Base-by-base conservation (phyloP, 2,888 invertebrate genomes). In the Chironomus tentans region DNA sequence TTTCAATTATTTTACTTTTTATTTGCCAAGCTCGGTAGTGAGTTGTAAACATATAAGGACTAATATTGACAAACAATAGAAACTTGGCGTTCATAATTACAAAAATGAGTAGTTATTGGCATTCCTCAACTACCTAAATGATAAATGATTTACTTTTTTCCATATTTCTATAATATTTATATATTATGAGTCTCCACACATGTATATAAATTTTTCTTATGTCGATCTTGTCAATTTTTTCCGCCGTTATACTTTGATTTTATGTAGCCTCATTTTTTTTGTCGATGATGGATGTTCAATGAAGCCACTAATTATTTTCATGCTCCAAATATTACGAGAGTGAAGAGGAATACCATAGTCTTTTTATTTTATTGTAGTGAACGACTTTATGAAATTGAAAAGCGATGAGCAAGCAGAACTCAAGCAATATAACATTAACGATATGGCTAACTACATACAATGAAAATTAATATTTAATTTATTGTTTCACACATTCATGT, bases 281-380 rank as follows among this genome's bases (percentile, higher is more conserved):
- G 24, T 61, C 61, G 62, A 71, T 71, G 72, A 73, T 73, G 18
- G 62, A 74, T 74, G 74, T 48, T 74, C 74, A 74, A 74, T 74
- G 74, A 74, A 74, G 74, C 74, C 68, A 74, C 74, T 74, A 74
- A 74, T 74, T 74, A 74, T 74, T 74, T 74, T 68, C 68, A 74
- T 68, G 74, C 74, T 74, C 74, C 50, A 72, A 72, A 72, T 72
- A 72, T 18, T 50, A 50, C 18, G 18, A 56, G 56, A 56, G 56
- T 15, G 50, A 50, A n/a, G n/a, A 50, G 28, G 28, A 56, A 38
- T 38, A 38, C 38, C 38, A 38, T 38, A 38, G n/a, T n/a, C n/a
- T n/a, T n/a, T n/a, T n/a, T n/a, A n/a, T n/a, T n/a, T n/a, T n/a
- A n/a, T n/a, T n/a, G n/a, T n/a, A n/a, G 38, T 38, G 10, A 38